Evolutionary conservation across 1,140 invertebrate species (phyloP), one percentile per base, ranked within the genome.

Genomic region (Reticulitermes speratus): DNA sequence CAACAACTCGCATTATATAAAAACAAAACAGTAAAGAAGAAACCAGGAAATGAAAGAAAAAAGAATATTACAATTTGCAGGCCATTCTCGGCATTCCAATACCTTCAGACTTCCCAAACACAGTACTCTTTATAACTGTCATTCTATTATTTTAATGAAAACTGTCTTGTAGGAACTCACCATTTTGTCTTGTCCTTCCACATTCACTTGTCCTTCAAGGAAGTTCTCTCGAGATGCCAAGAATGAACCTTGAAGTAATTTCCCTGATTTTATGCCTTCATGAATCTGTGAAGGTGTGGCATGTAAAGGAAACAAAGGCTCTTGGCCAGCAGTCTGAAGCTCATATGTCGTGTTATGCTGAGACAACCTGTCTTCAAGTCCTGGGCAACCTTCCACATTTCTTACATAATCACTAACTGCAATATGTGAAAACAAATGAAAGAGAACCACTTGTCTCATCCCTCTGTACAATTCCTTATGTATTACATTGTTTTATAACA

Each of bases 201-300:
- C 94, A 90, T 94, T 96, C 19, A 98, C 97, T 88, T 92, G 95
- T n/a, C 97, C 98, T 92, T 99, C 98, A 3, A 99, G 92, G 90
- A 97, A 99, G 91, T 99, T 99, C 89, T 98, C 97, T 87, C 96
- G 92, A 5, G 96, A 97, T 9, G 96, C 95, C 86, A 94, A 93
- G 91, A 97, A 98, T 3, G 95, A 94, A 23, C 98, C 98, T 91
- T 99, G 97, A 44, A 96, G 89, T 48, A 96, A 91, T 89, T 94
- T 94, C 25, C 96, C 97, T 88, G 92, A 93, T 90, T 96, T 96
- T 65, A 99, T 94, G 1, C 97, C 97, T 21, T 93, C 91, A 86
- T 98, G 96, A 52, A 97, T 91, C 89, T 97, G 94, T 3, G 92
- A 91, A 25, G 95, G 93, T 12, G 96, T 93, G 82, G 98, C 92